Evolutionary conservation across 2,888 invertebrate species (phyloP), one percentile per base, ranked within the genome.

Genomic region (Trichogramma evanescens): DNA sequence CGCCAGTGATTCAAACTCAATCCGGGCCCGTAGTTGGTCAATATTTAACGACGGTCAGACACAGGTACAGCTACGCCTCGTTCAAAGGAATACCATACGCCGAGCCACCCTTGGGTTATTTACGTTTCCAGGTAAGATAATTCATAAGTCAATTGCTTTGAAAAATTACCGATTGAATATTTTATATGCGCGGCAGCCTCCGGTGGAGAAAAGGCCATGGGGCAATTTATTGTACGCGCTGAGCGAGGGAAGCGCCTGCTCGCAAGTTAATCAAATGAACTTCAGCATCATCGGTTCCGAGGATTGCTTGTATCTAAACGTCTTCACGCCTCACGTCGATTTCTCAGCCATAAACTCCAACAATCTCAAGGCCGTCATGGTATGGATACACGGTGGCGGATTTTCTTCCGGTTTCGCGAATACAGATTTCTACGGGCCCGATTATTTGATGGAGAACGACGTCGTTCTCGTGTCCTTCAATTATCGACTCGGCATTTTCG

Each of bases 81-180:
- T 73, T 71, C 46, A 67, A 56, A 53, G 72, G 71, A 6, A 72
- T 73, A 42, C 70, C 68, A 13, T 72, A 66, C 50, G 73, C 65
- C 0, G 61, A 68, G 50, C 65, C 72, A 8, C 70, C 71, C 8
- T 1, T 68, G 5, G 68, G 68, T 7, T 42, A 64, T 7, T 57
- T 68, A 13, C 63, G 72, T 60, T 72, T 72, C 50, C 67, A 67
- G 68, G 72, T 71, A 65, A 40, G 3, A 49, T 9, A 40, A 40
- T 26, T 26, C 26, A 8, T 42, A 43, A 2, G 48, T 13, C 3
- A 6, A 41, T 39, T 51, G 26, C 4, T 51, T 51, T 40, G 10
- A 48, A 10, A 6, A n/a, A 13, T 48, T 5, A 10, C 48, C 5
- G 26, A 13, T 48, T 13, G 6, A 10, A 10, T 52, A 5, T 43